Evolutionary conservation across 2,888 invertebrate genomes (phyloP), one percentile per base, ranked within the genome.

Genomic region (Spialia ferax): DNA sequence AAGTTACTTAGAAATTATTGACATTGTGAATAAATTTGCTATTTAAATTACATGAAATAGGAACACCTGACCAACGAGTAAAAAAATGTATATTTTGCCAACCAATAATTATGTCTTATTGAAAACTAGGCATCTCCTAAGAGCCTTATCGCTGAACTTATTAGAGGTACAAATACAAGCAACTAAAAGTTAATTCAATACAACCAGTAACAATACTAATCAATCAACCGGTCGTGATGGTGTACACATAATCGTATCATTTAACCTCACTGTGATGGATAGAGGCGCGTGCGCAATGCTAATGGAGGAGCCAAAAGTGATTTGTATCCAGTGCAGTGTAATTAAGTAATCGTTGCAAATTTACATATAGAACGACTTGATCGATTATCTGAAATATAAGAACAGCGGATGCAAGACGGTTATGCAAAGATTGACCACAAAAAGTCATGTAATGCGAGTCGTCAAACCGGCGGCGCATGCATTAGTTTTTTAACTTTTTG

Each of bases 401-500:
- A 45, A 10, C 45, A 38, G 38, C 38, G 45, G 45, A 45, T 45
- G 45, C 18, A 18, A 45, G 18, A 18, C 18, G 45, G 8, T 45
- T 45, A 45, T 45, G 45, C 18, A 45, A 45, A 15, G 38, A 35
- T 13, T 35, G 42, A 42, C 42, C 38, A 38, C 38, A 38, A 38
- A 5, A 38, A 38, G 38, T n/a, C 38, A 38, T 38, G 15, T n/a
- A 38, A 38, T 38, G 38, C 6, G 11, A 20, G 48, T 48, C 48
- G 11, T 48, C 20, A 20, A 48, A 48, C 20, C 18, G 20, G 48
- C 15, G 50, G 8, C 7, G 15, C 26, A 54, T 20, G 18, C 2
- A 13, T 23, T 15, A 0, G 54, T n/a, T 26, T n/a, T 1, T n/a
- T n/a, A 54, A 35, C n/a, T 62, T 62, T 52, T 62, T 62, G 38